Percentiles rank a stretch among this genome's conserved stretches.
phyloP scores from a whole-genome alignment of 2,888 invertebrate species.

The Drosophila suboccidentalis region DNA sequence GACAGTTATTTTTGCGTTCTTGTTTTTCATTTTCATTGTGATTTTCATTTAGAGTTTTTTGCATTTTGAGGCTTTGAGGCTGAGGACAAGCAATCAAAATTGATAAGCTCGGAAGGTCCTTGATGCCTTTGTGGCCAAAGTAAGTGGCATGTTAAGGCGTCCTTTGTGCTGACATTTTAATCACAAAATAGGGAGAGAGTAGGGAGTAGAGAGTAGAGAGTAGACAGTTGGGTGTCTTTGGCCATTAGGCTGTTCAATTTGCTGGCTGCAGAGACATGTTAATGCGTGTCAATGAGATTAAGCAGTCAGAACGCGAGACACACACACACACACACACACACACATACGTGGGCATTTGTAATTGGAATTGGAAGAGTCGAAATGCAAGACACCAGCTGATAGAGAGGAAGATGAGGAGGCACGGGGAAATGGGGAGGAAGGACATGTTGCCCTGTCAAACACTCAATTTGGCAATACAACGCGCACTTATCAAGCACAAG shows the following conservation, averaged over 20 bases:
- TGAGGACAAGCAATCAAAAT: constrained; percentile 54
- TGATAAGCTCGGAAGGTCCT: constrained; percentile 53
- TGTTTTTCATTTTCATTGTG: constrained; percentile 16
- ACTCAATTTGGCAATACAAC: constrained; percentile 51
- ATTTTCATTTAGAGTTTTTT: constrained; percentile 31
- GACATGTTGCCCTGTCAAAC: constrained; percentile 45
- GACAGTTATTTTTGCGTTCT: constrained; percentile 52
- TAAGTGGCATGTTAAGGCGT: constrained; percentile 46
- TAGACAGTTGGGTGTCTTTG: neutral
- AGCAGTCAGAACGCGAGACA: constrained; percentile 62
- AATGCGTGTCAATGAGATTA: constrained; percentile 75
- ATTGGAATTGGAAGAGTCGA: constrained; percentile 49
- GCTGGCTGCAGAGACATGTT: constrained; percentile 64
- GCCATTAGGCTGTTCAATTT: constrained; percentile 59
- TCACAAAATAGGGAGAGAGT: constrained; percentile 46
- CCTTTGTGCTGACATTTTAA: constrained; percentile 72
- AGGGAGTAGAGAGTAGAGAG: neutral
- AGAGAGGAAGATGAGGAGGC: neutral
- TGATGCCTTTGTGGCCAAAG: constrained; percentile 22
- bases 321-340: constrained; percentile 9
- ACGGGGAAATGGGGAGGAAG: neutral
- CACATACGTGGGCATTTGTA: constrained; percentile 40
- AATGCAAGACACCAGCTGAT: constrained; percentile 25
- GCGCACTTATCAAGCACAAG: constrained; percentile 46
- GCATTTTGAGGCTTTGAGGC: constrained; percentile 38